phyloP scores from a whole-genome alignment of 1,140 invertebrate species.

The Aculops lycopersici region DNA sequence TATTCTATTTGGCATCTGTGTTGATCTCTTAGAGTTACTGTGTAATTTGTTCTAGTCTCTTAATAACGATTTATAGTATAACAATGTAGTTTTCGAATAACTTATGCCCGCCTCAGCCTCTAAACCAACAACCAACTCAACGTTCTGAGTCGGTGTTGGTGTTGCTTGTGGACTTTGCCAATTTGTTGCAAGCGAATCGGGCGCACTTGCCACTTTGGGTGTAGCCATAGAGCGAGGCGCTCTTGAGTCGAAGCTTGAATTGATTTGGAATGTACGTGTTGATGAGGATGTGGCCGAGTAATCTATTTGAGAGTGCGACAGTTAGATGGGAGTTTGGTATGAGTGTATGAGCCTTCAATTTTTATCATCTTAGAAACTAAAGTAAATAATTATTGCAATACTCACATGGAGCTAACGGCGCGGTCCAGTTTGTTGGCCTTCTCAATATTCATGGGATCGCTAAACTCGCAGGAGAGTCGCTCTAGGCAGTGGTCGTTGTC shows the following conservation, averaged over 20 bases:
- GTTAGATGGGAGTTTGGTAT: background rate
- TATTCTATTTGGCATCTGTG: no score
- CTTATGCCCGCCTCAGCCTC: no score
- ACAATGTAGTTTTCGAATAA: no score
- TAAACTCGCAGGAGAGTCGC: slow-evolving; percentile 16
- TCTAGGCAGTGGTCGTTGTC: slow-evolving; percentile 13
- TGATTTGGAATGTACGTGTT: slow-evolving; percentile 11
- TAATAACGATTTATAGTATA: no score
- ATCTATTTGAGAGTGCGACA: slow-evolving; percentile 5
- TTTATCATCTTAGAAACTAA: background rate
- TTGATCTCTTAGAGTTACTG: no score
- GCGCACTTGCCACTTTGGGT: slow-evolving; percentile 7
- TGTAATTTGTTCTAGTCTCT: no score
- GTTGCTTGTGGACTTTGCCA: no score
- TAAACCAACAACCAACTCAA: no score
- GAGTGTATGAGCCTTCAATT: background rate
- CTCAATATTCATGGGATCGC: slow-evolving; percentile 15
- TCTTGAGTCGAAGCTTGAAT: slow-evolving; percentile 10
- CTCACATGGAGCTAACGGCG: slow-evolving; percentile 14
- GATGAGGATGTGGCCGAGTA: slow-evolving; percentile 12
- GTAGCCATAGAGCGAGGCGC: slow-evolving; percentile 9
- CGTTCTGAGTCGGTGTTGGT: no score
- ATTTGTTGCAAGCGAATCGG: slow-evolving; percentile 7
- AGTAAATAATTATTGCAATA: slow-evolving; percentile 1
- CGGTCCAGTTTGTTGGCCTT: slow-evolving; percentile 13